Percentiles rank a stretch among this genome's conserved stretches.
phyloP scores from a whole-genome alignment of 2,113 vertebrate genomes.

The Silurus asotus region DNA sequence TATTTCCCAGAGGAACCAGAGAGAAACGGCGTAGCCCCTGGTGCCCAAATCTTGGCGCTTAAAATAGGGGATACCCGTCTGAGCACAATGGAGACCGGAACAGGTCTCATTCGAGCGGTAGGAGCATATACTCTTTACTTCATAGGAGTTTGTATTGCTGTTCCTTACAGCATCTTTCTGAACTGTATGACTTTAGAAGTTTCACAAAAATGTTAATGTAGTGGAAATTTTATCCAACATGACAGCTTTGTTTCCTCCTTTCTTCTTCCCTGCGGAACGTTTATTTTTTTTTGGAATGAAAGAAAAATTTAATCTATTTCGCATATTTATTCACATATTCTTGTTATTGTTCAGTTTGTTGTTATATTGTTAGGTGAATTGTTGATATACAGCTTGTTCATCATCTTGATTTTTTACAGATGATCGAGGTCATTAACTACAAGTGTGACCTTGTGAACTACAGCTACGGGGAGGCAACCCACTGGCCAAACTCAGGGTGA shows the following conservation, averaged over 20 bases:
- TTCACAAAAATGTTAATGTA: neutral
- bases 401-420: conserved; percentile 71
- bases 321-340: neutral
- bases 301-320: too few relatives aligned
- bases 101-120: conserved; percentile 96
- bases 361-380: neutral
- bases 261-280: too few relatives aligned
- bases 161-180: neutral
- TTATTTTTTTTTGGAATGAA: too few relatives aligned
- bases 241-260: too few relatives aligned
- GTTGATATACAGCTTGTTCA: neutral
- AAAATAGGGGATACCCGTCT: conserved; percentile 96
- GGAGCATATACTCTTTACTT: conserved; percentile 2
- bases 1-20: conserved; percentile 95
- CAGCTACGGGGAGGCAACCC: conserved; percentile 98
- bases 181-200: neutral
- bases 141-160: neutral
- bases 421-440: conserved; percentile 98
- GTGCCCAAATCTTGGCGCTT: conserved; percentile 92
- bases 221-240: neutral
- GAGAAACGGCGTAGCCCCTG: conserved; percentile 90
- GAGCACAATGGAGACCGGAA: conserved; percentile 99
- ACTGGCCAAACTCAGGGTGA: conserved; percentile 98
- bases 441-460: conserved; percentile 99
- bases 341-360: neutral